Conservation (phyloP, 2,888 invertebrate species). For the Trilocha varians region DNA sequence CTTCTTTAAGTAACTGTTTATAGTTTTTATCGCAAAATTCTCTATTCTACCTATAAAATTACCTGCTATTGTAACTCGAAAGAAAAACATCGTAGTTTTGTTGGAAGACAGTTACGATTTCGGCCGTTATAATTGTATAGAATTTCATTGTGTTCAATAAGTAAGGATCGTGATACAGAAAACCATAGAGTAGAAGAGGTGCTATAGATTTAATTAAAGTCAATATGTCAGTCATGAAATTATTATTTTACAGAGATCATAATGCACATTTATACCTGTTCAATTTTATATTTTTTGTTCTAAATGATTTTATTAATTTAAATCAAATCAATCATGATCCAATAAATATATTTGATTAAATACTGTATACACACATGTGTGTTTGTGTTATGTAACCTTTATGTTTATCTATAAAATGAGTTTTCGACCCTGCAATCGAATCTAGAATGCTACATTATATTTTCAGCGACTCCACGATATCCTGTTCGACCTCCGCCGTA, state of each 20-base stretch:
- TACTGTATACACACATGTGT: no score
- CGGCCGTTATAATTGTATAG: conserved; percentile 73
- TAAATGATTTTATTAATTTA: no score
- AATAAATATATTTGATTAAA: no score
- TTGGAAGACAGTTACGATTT: conserved; percentile 69
- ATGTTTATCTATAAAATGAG: background rate
- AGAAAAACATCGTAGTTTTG: conserved; percentile 51
- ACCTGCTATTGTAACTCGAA: conserved; percentile 61
- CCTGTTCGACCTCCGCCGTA: conserved; percentile 31
- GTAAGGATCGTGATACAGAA: conserved; percentile 28
- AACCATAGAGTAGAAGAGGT: conserved; percentile 24
- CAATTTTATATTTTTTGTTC: no score
- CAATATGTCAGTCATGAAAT: no score
- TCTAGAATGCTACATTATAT: background rate
- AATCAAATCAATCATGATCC: no score
- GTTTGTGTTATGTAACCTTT: background rate
- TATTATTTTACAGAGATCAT: no score
- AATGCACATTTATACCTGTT: no score
- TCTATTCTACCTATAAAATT: conserved; percentile 53
- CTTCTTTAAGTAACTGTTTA: conserved; percentile 44
- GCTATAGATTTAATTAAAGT: no score
- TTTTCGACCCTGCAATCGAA: no score
- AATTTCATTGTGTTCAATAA: conserved; percentile 56
- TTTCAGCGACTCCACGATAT: conserved; percentile 25
- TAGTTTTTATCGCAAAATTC: conserved; percentile 48